phyloP scores from a whole-genome alignment of 2,113 vertebrate species.

The Anser cygnoides region DNA sequence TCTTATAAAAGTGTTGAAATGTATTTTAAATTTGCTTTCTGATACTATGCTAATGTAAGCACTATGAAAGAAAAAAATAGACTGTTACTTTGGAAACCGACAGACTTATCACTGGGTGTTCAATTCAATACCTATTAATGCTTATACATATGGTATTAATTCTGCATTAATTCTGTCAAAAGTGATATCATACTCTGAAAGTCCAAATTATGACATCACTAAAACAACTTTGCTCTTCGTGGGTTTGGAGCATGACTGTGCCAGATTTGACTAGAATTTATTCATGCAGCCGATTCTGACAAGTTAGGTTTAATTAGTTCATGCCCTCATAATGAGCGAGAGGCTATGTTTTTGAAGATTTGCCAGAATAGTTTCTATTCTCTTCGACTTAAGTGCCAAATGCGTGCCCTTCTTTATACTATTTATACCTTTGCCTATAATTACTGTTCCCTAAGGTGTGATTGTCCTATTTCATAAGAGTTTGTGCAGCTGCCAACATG shows the following conservation, averaged over 20 bases:
- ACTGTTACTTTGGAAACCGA: constrained; percentile 71
- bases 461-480: constrained; percentile 91
- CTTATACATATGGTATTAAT: constrained; percentile 85
- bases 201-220: constrained; percentile 86
- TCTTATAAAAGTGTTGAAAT: constrained; percentile 56
- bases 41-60: constrained; percentile 53
- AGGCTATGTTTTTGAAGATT: constrained; percentile 75
- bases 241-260: constrained; percentile 64
- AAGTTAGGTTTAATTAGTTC: constrained; percentile 83
- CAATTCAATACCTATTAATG: constrained; percentile 80
- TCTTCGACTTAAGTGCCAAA: constrained; percentile 82
- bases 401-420: constrained; percentile 78
- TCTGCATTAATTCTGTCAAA: constrained; percentile 83
- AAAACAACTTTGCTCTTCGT: constrained; percentile 82
- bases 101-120: constrained; percentile 72
- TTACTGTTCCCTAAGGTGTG: constrained; percentile 87
- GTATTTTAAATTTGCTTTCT: constrained; percentile 47
- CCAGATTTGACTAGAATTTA: constrained; percentile 78
- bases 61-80: constrained; percentile 31
- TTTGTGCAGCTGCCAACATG: constrained; percentile 90
- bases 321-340: constrained; percentile 78
- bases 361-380: constrained; percentile 82
- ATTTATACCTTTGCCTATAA: constrained; percentile 89
- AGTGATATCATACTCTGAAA: constrained; percentile 81
- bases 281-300: constrained; percentile 76